Evolutionary conservation across 1,140 invertebrate genomes (phyloP), one percentile per base, ranked within the genome.

Genomic region (Penaeus indicus): DNA sequence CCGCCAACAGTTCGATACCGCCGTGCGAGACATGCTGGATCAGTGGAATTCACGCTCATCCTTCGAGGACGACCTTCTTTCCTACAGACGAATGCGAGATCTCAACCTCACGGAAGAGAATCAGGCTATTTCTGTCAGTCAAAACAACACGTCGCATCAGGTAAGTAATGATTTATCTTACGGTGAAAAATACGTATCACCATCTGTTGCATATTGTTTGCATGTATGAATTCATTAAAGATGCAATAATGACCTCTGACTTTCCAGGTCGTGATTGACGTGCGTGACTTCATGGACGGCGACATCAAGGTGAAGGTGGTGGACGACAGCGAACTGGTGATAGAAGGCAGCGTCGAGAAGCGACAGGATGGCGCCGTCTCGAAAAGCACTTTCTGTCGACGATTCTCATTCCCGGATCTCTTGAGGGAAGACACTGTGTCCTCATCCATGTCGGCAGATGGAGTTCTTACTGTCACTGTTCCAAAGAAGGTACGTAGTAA

Each of bases 231-330:
- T 54, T 54, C 54, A 1, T 2, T 54, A 21, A 54, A 21, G 11
- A 10, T 32, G 11, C 18, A 75, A 75, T 32, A 13, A 38, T 32
- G 38, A 2, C 25, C 25, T 18, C 54, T 42, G 54, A 32, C 18
- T n/a, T 5, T 10, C 4, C 85, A 91, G 90, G 83, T 91, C 21
- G 86, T 91, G 81, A 38, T 91, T 27, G 90, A 91, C 85, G 90
- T 91, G 62, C 54, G 83, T 19, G 90, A 89, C 85, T 91, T 91
- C 85, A 72, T 32, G 64, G 77, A 72, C 78, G 90, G 85, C 69
- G 85, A 84, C 32, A 84, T 91, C 38, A 88, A 84, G 63, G 90
- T 91, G 72, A 91, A 89, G 85, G 85, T 89, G 27, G 85, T 91
- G 72, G 87, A 89, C 67, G 90, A 89, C 64, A 85, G 88, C 64